Percentiles rank a stretch among this genome's conserved stretches.
phyloP scores from a whole-genome alignment of 2,888 invertebrate genomes.

The Agriopis leucophaearia region DNA sequence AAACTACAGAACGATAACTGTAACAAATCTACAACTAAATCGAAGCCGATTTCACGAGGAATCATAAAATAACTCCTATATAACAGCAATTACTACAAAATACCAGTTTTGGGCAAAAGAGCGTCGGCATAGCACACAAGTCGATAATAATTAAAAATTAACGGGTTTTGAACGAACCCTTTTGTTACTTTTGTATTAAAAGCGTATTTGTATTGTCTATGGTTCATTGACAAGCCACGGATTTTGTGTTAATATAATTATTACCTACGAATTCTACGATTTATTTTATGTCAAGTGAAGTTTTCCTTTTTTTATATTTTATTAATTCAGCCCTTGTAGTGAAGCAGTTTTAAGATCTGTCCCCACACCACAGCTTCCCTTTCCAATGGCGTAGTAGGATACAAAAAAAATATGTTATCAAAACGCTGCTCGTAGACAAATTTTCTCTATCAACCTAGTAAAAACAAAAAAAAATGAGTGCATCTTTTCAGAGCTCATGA shows the following conservation, averaged over 20 bases:
- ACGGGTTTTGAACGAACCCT: conserved; percentile 42
- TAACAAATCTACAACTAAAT: conserved; percentile 34
- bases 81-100: conserved; percentile 63
- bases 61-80: conserved; percentile 61
- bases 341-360: too few relatives aligned
- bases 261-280: background rate
- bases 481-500: too few relatives aligned
- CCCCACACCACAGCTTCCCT: too few relatives aligned
- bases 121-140: conserved; percentile 46
- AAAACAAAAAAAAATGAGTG: too few relatives aligned
- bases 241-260: background rate
- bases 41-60: conserved; percentile 53
- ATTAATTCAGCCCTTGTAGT: too few relatives aligned
- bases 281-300: too few relatives aligned
- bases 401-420: too few relatives aligned
- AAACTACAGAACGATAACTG: conserved; percentile 1
- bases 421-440: too few relatives aligned
- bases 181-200: conserved; percentile 34
- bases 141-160: conserved; percentile 60
- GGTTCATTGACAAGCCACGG: conserved; percentile 10
- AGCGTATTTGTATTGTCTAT: conserved; percentile 26
- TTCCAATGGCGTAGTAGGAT: too few relatives aligned
- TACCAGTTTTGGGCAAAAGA: conserved; percentile 52
- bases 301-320: too few relatives aligned
- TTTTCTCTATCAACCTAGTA: too few relatives aligned